Evolutionary conservation across 2,888 invertebrate species (phyloP), one percentile per base, ranked within the genome.

Genomic region (Heliconius aoede): DNA sequence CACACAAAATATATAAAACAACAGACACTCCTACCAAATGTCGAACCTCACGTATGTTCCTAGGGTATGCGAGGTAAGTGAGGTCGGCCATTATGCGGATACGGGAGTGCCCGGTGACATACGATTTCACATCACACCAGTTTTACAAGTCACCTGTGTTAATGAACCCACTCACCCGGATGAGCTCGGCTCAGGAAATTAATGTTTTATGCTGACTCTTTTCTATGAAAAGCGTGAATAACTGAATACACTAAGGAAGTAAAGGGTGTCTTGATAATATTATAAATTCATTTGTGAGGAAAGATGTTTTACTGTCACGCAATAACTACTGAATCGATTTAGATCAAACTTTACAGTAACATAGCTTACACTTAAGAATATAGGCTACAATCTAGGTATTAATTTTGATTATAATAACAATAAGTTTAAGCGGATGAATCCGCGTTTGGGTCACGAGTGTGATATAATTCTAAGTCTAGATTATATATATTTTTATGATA

Each of bases 141-240:
- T 77, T 78, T 90, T 92, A 91, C 92, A 91, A 79, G 93, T 92
- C 93, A 93, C 90, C 89, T 90, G 90, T 82, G 84, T 86, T 93
- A 91, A 92, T 91, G 92, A 91, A 89, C 87, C 86, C 87, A 89
- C 88, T 91, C 88, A 85, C 84, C 84, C 85, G 81, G 83, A 84
- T 84, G 84, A 85, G 83, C 82, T 85, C 86, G 87, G 86, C 89
- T 86, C 86, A 88, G 90, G 88, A 86, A 89, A 90, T 89, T 86
- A 88, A 88, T 88, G 24, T 84, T 88, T 88, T 88, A 87, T 88
- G 88, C 88, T 89, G 87, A 89, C 88, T 87, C 87, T 61, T 67
- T 61, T 61, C 18, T 60, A 58, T 58, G 60, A 36, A n/a, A 72
- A 60, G 60, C 60, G 60, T 58, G 60, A 60, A 72, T 58, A 58